phyloP scores from a whole-genome alignment of 2,888 invertebrate species.

The Ligdia adustata region DNA sequence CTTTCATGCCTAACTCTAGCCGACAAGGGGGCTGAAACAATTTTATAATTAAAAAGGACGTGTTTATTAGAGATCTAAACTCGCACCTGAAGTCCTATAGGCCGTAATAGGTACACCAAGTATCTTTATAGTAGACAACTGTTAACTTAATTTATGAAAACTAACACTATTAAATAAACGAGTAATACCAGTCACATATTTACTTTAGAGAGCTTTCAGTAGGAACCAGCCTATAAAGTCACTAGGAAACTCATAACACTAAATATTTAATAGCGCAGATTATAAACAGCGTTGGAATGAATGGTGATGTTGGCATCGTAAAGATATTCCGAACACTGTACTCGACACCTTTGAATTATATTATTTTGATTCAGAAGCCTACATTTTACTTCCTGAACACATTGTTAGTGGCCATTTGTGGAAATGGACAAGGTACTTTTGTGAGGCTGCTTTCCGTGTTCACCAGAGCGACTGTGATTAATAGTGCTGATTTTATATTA shows the following conservation, averaged over 20 bases:
- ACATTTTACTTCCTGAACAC: slow-evolving; percentile 34
- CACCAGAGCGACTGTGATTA: too few relatives aligned
- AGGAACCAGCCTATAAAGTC: neutral
- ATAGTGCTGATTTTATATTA: too few relatives aligned
- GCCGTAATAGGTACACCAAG: too few relatives aligned
- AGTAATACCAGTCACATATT: neutral
- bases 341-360: slow-evolving; percentile 32
- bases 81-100: too few relatives aligned
- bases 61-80: too few relatives aligned
- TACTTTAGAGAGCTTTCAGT: slow-evolving; percentile 1
- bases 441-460: too few relatives aligned
- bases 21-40: too few relatives aligned
- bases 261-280: slow-evolving; percentile 17
- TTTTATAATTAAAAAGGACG: too few relatives aligned
- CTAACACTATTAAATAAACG: neutral
- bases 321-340: slow-evolving; percentile 34
- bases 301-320: slow-evolving; percentile 29
- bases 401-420: slow-evolving; percentile 22
- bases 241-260: slow-evolving; percentile 7
- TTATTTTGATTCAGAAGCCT: slow-evolving; percentile 31
- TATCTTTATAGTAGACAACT: too few relatives aligned
- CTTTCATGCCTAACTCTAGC: too few relatives aligned
- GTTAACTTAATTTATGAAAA: neutral
- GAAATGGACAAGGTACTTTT: too few relatives aligned
- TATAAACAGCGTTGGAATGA: slow-evolving; percentile 17